These are phyloP conservation scores for Rhyacichthys aspro DNA, from an alignment of 2,797 vertebrate species.

Conservation along the genomic window DNA sequence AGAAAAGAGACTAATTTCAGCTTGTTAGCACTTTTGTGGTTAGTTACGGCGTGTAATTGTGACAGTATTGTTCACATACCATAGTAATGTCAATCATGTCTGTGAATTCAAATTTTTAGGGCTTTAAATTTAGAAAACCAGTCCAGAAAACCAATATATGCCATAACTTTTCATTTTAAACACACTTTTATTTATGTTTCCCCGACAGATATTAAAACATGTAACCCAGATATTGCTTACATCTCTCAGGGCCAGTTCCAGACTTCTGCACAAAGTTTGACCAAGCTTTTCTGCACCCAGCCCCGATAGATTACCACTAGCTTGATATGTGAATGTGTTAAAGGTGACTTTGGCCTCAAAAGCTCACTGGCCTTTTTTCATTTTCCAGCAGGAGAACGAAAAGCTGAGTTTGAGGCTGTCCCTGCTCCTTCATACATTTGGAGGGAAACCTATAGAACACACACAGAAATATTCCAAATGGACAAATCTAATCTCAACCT, in stretches of 20 bases:
- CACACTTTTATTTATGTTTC: too few relatives aligned
- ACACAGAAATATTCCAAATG: conserved; percentile 5
- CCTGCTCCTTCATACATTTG: conserved; percentile 17
- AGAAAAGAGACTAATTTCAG: not conserved
- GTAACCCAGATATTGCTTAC: too few relatives aligned
- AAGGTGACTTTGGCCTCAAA: not conserved
- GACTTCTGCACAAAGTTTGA: not conserved
- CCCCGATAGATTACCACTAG: conserved; percentile 2
- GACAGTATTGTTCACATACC: too few relatives aligned
- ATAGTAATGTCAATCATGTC: too few relatives aligned
- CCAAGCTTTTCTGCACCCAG: conserved; percentile 8
- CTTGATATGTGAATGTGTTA: conserved; percentile 16
- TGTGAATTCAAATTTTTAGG: too few relatives aligned
- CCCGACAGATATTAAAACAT: too few relatives aligned
- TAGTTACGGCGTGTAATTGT: too few relatives aligned
- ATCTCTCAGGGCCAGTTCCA: conserved; percentile 1
- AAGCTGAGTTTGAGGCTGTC: conserved; percentile 10
- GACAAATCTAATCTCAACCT: conserved; percentile 56
- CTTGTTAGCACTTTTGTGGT: too few relatives aligned
- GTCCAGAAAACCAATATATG: too few relatives aligned
- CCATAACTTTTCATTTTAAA: too few relatives aligned
- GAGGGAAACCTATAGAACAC: conserved; percentile 7
- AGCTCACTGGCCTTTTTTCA: conserved; percentile 13
- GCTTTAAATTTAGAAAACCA: too few relatives aligned
- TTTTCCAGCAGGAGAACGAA: conserved; percentile 25